Percentiles rank a stretch among this genome's conserved stretches.
These are phyloP conservation scores for Syrphus vitripennis DNA, from an alignment of 2,888 invertebrate species.

Conservation along the genomic window DNA sequence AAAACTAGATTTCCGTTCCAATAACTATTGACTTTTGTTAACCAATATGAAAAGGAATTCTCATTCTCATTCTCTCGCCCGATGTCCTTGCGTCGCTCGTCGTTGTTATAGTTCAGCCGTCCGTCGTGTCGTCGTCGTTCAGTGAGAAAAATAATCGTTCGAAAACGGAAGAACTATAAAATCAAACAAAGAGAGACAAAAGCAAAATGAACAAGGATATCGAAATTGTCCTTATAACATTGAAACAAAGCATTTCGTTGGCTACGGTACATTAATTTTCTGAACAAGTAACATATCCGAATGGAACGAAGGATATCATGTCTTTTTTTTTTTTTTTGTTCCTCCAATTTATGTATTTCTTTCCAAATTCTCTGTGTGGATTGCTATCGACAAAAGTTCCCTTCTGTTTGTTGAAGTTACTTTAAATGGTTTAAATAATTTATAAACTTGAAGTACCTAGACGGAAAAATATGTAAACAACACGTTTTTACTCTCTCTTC, in stretches of 20 bases:
- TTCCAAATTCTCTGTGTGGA: slow-evolving; percentile 7
- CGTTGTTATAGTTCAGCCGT: not conserved
- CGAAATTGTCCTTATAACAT: slow-evolving; percentile 36
- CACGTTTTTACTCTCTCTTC: too few relatives aligned
- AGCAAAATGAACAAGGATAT: slow-evolving; percentile 55
- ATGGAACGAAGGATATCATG: slow-evolving; percentile 5
- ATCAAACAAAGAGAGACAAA: slow-evolving; percentile 37
- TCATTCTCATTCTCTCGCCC: not conserved
- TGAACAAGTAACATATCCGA: slow-evolving; percentile 43
- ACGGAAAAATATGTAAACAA: not conserved
- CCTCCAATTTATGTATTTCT: not conserved
- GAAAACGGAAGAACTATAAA: slow-evolving; percentile 48
- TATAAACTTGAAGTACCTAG: slow-evolving; percentile 4
- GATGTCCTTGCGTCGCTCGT: not conserved
- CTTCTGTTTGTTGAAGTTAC: slow-evolving; percentile 16
- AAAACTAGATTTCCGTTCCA: slow-evolving; percentile 51
- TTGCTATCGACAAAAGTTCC: slow-evolving; percentile 1
- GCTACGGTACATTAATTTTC: slow-evolving; percentile 60
- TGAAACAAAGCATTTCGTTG: slow-evolving; percentile 51
- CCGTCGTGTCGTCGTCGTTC: not conserved
- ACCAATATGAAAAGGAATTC: slow-evolving; percentile 40
- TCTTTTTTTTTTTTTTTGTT: not conserved
- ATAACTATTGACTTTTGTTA: slow-evolving; percentile 60
- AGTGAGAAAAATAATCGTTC: slow-evolving; percentile 48
- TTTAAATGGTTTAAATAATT: slow-evolving; percentile 39